A percentile compares a stretch with the other conserved stretches of the same genome.
These are phyloP conservation scores for Synanceia verrucosa DNA, from an alignment of 2,797 vertebrate species.

Conservation along the genomic window DNA sequence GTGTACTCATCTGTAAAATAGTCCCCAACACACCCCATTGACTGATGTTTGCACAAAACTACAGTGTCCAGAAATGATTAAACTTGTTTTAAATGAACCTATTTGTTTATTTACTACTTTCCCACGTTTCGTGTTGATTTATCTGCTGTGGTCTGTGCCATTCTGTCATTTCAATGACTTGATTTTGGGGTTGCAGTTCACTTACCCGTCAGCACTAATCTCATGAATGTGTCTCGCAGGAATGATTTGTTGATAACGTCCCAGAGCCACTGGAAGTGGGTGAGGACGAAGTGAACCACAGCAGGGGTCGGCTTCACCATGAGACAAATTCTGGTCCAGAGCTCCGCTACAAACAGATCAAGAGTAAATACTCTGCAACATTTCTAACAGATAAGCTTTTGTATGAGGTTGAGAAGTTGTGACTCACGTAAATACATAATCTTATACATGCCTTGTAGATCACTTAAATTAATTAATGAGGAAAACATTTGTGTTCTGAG, in stretches of 20 bases:
- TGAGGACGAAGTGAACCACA: slow-evolving; percentile 87
- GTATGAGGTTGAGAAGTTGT: background rate
- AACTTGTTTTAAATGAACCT: background rate
- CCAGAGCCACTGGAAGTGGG: slow-evolving; percentile 92
- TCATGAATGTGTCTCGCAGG: slow-evolving; percentile 87
- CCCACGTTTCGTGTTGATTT: background rate
- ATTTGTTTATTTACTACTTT: too few relatives aligned
- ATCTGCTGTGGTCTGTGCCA: background rate
- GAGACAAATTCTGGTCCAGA: slow-evolving; percentile 83
- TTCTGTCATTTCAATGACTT: background rate
- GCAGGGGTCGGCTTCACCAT: slow-evolving; percentile 86
- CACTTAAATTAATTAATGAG: background rate
- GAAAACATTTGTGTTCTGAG: background rate
- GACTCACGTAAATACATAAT: background rate
- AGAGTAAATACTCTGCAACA: background rate
- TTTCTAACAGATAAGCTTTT: background rate
- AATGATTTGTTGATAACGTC: slow-evolving; percentile 88
- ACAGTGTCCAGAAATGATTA: background rate
- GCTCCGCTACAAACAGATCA: slow-evolving; percentile 79
- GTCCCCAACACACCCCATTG: background rate
- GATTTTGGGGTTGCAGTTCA: background rate
- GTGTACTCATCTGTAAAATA: background rate
- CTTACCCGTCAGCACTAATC: slow-evolving; percentile 89
- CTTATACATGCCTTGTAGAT: background rate
- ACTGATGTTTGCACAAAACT: background rate